phyloP scores from a whole-genome alignment of 2,888 invertebrate species.

The Tenodera sinensis region DNA sequence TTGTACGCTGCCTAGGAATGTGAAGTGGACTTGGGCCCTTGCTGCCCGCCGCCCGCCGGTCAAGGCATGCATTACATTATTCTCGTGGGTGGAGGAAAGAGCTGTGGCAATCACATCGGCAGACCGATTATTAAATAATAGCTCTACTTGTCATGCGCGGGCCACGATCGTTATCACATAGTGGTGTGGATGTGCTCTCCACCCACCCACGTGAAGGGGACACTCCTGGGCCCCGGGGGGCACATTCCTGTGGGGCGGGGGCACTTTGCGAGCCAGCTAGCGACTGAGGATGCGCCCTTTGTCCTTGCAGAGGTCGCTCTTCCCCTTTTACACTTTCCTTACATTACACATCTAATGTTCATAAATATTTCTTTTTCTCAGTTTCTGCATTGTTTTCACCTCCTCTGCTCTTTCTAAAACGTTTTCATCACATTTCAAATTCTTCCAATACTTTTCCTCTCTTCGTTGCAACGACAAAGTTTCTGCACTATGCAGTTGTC shows the following conservation, averaged over 20 bases:
- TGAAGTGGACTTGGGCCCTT: background rate
- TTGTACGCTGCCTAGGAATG: too few species aligned
- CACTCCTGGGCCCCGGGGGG: background rate
- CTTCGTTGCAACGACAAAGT: too few species aligned
- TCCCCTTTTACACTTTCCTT: too few species aligned
- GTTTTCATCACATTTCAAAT: too few species aligned
- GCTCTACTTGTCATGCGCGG: conserved; percentile 23
- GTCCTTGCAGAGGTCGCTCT: background rate
- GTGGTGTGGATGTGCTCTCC: background rate
- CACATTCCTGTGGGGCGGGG: background rate
- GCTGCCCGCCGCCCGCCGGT: background rate
- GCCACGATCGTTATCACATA: background rate
- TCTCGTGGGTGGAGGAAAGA: background rate
- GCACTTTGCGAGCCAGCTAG: too few species aligned
- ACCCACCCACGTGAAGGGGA: background rate
- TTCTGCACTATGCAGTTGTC: too few species aligned
- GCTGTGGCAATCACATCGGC: background rate
- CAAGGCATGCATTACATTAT: background rate
- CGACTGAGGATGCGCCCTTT: background rate
- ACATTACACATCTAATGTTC: too few species aligned
- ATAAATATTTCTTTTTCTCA: too few species aligned
- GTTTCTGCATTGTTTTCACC: too few species aligned
- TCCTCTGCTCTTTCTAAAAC: too few species aligned
- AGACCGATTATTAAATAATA: conserved; percentile 11
- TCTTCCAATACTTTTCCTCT: too few species aligned